phyloP scores from a whole-genome alignment of 2,888 invertebrate genomes.

The Pollenia angustigena region DNA sequence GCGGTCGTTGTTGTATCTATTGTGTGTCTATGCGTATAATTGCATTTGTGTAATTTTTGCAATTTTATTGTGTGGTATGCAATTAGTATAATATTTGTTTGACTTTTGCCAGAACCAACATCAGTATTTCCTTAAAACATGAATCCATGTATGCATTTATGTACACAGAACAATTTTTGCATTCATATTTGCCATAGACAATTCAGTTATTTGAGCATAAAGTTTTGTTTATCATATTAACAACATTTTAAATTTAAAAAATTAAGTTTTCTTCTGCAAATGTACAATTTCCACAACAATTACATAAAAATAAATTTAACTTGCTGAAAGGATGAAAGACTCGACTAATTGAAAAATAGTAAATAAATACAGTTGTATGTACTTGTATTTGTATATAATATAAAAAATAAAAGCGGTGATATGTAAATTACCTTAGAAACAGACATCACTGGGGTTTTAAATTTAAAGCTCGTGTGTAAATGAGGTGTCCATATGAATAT shows the following conservation, averaged over 20 bases:
- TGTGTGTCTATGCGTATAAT: conserved; percentile 5
- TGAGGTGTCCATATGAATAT: too few species aligned
- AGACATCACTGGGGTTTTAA: neutral
- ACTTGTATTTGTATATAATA: too few species aligned
- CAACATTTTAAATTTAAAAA: conserved; percentile 22
- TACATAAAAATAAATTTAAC: neutral
- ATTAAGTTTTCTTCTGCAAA: neutral
- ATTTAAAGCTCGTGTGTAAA: too few species aligned
- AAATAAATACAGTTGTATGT: neutral
- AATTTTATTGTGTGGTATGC: conserved; percentile 56
- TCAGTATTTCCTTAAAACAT: conserved; percentile 1
- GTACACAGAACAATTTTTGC: conserved; percentile 4
- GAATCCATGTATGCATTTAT: conserved; percentile 1
- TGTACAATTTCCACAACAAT: conserved; percentile 14
- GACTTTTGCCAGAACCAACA: conserved; percentile 35
- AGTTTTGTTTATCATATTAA: conserved; percentile 40
- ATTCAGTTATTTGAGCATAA: conserved; percentile 29
- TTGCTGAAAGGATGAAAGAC: neutral
- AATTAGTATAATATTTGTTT: conserved; percentile 58
- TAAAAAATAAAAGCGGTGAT: neutral
- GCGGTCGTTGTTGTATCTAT: conserved; percentile 15
- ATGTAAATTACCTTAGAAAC: neutral
- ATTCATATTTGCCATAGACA: conserved; percentile 7
- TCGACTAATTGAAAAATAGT: conserved; percentile 15
- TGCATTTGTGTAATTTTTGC: conserved; percentile 43